Evolutionary conservation across 2,113 vertebrate species (phyloP), one percentile per base, ranked within the genome.

Genomic region (Vanacampus margaritifer): DNA sequence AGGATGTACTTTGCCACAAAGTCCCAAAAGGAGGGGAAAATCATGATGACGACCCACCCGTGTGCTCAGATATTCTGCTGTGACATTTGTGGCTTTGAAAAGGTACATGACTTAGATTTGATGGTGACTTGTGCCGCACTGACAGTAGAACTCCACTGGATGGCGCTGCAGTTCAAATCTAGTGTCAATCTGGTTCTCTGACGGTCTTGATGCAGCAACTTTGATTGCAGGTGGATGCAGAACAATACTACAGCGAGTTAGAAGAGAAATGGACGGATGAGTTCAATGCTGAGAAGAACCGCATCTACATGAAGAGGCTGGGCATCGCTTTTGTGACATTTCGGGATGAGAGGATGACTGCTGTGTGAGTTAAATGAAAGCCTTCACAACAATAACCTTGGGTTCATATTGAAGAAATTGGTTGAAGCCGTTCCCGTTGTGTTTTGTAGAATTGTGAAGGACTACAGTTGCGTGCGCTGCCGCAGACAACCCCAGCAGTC

Each of bases 201-300:
- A 35, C 45, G 37, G 51, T 48, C 3, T 50, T 70, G 66, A 65
- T 71, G 64, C 37, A 41, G 64, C 5, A 51, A 73, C 66, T 73
- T 68, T 69, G 37, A 54, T 41, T 65, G 64, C 89, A 99, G 97
- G 96, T 99, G 75, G 97, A 99, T 19, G 97, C 96, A 0, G 96
- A 98, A 76, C 96, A 98, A 76, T 97, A 98, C 75, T 98, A 98
- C 0, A 95, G 96, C 24, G 97, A 98, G 83, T 73, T 98, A 75
- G 97, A 99, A 73, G 97, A 99, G 85, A 97, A 95, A 79, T 91
- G 97, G 37, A 99, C 97, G 0, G 97, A 99, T 1, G 96, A 97
- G 79, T 98, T 98, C 81, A 97, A 98, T 0, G 96, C 95, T 0
- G 97, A 99, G 87, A 95, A 95, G 86, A 95, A 94, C 76, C 94